phyloP scores from a whole-genome alignment of 2,113 vertebrate species.

The Oceanites oceanicus region DNA sequence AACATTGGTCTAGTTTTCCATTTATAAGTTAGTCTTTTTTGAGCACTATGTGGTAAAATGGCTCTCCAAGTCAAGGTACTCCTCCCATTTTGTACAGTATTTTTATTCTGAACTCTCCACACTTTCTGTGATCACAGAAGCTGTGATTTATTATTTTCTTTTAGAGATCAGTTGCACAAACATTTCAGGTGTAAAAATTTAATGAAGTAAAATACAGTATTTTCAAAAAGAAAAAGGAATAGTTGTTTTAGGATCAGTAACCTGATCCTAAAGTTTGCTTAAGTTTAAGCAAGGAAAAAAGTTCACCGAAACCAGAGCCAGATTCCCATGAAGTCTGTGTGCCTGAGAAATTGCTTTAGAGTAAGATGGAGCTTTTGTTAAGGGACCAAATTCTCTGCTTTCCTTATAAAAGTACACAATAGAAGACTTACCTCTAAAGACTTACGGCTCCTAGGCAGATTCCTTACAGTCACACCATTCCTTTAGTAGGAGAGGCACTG shows the following conservation, averaged over 20 bases:
- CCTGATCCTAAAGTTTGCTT: background rate
- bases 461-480: background rate
- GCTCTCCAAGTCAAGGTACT: background rate
- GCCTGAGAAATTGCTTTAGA: background rate
- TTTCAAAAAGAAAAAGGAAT: background rate
- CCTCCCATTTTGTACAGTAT: background rate
- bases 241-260: slow-evolving; percentile 10
- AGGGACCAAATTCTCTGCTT: background rate
- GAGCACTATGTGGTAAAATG: background rate
- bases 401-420: background rate
- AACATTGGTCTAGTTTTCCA: background rate
- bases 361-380: background rate
- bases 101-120: background rate
- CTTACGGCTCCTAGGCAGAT: background rate
- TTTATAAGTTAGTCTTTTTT: background rate
- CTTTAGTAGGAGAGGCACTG: background rate
- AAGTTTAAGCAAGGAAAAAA: slow-evolving; percentile 1
- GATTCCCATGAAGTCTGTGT: background rate
- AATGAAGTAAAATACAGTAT: slow-evolving; percentile 14
- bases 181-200: background rate
- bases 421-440: background rate
- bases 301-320: background rate
- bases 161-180: background rate
- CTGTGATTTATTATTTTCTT: background rate
- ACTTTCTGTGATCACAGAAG: background rate